Conservation (phyloP, 2,888 invertebrate species). For the Dicranocentrus wangi region DNA sequence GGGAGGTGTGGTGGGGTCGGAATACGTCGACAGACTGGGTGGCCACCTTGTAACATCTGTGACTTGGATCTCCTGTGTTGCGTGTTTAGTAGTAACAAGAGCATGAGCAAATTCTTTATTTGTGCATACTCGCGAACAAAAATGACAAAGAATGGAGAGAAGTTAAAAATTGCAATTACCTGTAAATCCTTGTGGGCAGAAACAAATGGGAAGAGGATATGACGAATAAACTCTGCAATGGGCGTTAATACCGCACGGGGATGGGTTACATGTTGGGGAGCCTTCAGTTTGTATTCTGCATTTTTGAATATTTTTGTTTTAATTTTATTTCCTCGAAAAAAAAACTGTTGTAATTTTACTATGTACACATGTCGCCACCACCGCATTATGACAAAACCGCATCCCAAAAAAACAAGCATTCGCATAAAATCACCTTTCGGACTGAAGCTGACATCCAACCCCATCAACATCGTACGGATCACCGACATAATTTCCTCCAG, state of each 20-base stretch:
- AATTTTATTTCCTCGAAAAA: too few species aligned
- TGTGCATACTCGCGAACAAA: too few species aligned
- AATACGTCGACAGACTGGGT: conserved; percentile 36
- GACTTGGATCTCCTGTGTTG: conserved; percentile 35
- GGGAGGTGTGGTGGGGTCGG: conserved; percentile 39
- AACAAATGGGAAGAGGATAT: conserved; percentile 46
- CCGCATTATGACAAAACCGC: too few species aligned
- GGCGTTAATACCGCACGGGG: conserved; percentile 44
- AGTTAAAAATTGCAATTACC: conserved; percentile 23
- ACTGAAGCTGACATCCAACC: conserved; percentile 42
- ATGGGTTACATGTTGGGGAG: conserved; percentile 40
- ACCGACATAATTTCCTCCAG: conserved; percentile 38
- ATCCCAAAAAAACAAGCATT: not conserved
- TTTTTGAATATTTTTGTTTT: too few species aligned
- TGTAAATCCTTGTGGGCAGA: conserved; percentile 41
- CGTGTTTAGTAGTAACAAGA: too few species aligned
- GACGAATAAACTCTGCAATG: conserved; percentile 43
- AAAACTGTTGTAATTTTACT: too few species aligned
- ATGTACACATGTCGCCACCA: too few species aligned
- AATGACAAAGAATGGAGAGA: not conserved
- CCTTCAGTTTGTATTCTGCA: conserved; percentile 30
- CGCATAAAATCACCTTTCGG: conserved; percentile 13
- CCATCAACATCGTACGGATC: conserved; percentile 52
- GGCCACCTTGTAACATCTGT: conserved; percentile 47
- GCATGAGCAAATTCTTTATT: too few species aligned